Conservation (phyloP, 1,140 invertebrate species). For the Arctopsyche grandis region DNA sequence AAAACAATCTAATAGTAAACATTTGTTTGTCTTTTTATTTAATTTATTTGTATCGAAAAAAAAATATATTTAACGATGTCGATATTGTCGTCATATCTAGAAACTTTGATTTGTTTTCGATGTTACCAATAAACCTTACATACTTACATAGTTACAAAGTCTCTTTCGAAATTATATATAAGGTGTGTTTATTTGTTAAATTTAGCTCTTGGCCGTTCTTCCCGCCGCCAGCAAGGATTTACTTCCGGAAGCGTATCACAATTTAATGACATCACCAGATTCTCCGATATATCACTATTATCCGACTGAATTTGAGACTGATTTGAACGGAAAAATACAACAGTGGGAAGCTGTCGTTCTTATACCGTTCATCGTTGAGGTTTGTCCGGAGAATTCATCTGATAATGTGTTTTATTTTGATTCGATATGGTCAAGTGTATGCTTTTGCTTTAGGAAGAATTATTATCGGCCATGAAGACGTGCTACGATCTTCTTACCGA, state of each 20-base stretch:
- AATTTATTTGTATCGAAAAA: no score
- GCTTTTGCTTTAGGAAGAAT: conserved; percentile 64
- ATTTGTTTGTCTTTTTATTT: no score
- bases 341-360: conserved; percentile 98
- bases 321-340: conserved; percentile 93
- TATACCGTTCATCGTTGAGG: conserved; percentile 97
- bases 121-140: no score
- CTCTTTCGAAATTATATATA: neutral
- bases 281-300: conserved; percentile 93
- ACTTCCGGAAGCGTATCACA: conserved; percentile 83
- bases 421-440: neutral
- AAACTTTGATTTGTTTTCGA: no score
- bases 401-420: neutral
- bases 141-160: no score
- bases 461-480: conserved; percentile 81
- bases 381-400: conserved; percentile 55
- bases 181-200: no score
- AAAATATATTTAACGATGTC: no score
- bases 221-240: conserved; percentile 86
- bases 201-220: conserved; percentile 85
- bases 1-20: no score
- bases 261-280: conserved; percentile 81
- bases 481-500: conserved; percentile 74
- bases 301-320: conserved; percentile 88
- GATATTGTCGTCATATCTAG: no score